Conservation (phyloP, 92 coral and sea anemone genomes). For the Pocillopora meandrina region DNA sequence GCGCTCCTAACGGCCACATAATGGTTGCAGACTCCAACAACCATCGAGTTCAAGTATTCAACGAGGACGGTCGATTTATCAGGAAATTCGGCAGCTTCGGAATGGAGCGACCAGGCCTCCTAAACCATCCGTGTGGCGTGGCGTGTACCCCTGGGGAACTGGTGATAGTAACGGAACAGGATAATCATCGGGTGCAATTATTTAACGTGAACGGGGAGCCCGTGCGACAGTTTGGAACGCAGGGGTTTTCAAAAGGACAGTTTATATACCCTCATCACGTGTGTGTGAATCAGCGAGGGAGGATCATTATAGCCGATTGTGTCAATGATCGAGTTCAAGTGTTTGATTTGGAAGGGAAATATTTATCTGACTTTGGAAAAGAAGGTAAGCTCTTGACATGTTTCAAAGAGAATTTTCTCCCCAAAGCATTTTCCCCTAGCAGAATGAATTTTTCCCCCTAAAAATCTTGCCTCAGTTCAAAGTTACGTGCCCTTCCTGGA, state of each 20-base stretch:
- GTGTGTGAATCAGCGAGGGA: constrained; percentile 75
- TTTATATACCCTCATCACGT: constrained; percentile 95
- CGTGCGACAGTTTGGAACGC: constrained; percentile 80
- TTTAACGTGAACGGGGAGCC: constrained; percentile 85
- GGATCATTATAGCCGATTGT: constrained; percentile 91
- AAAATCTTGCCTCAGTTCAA: too few relatives aligned
- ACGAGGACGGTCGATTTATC: constrained; percentile 93
- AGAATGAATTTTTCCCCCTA: too few relatives aligned
- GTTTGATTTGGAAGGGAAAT: constrained; percentile 86
- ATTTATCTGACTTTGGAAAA: constrained; percentile 81
- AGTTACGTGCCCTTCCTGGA: too few relatives aligned
- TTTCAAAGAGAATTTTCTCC: neutral
- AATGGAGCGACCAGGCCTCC: constrained; percentile 65
- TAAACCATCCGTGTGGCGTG: constrained; percentile 95
- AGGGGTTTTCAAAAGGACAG: constrained; percentile 85
- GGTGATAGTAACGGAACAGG: constrained; percentile 91
- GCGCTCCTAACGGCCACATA: constrained; percentile 80
- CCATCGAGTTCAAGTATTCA: constrained; percentile 89
- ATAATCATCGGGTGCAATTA: constrained; percentile 87
- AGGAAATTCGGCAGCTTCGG: constrained; percentile 83
- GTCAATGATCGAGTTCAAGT: constrained; percentile 95
- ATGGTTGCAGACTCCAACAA: constrained; percentile 93
- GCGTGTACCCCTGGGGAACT: constrained; percentile 83
- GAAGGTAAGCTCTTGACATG: constrained; percentile 63
- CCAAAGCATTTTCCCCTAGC: neutral